These are phyloP conservation scores for Bufo gargarizans DNA, from an alignment of 2,113 vertebrate species.

Conservation along the genomic window DNA sequence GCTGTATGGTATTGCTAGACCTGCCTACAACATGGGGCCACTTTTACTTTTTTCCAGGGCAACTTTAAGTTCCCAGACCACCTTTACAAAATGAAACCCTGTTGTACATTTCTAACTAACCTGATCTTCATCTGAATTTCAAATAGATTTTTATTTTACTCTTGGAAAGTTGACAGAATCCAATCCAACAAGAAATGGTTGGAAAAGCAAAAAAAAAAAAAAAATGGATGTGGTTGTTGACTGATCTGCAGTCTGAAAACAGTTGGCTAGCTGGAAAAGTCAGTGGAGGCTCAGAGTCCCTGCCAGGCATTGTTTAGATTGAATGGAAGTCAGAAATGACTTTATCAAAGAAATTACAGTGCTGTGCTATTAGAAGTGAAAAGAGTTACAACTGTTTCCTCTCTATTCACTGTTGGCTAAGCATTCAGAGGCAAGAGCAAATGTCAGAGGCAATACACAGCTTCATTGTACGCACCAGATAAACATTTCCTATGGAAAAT, in stretches of 20 bases:
- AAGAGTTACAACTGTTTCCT: slow-evolving; percentile 41
- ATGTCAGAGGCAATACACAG: slow-evolving; percentile 47
- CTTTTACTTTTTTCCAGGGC: too few relatives aligned
- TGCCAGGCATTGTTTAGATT: slow-evolving; percentile 52
- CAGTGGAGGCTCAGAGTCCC: slow-evolving; percentile 14
- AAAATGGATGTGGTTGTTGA: slow-evolving; percentile 16
- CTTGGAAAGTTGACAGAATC: background rate
- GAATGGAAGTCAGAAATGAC: slow-evolving; percentile 45
- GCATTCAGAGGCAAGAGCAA: slow-evolving; percentile 46
- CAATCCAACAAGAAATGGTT: slow-evolving; percentile 14
- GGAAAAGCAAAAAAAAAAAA: background rate
- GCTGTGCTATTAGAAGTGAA: slow-evolving; percentile 36
- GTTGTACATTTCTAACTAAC: background rate
- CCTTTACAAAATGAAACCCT: background rate
- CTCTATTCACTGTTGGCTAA: slow-evolving; percentile 49
- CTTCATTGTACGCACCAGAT: slow-evolving; percentile 24
- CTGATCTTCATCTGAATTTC: background rate
- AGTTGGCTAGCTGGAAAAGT: slow-evolving; percentile 42
- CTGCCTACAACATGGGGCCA: too few relatives aligned
- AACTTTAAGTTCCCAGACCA: too few relatives aligned
- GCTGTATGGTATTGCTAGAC: too few relatives aligned
- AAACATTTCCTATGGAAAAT: slow-evolving; percentile 45
- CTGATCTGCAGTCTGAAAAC: slow-evolving; percentile 9
- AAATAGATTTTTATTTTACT: slow-evolving; percentile 5
- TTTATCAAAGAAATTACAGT: slow-evolving; percentile 46